Evolutionary conservation across 1,140 invertebrate species (phyloP), one percentile per base, ranked within the genome.

Genomic region (Plectrocnemia conspersa): DNA sequence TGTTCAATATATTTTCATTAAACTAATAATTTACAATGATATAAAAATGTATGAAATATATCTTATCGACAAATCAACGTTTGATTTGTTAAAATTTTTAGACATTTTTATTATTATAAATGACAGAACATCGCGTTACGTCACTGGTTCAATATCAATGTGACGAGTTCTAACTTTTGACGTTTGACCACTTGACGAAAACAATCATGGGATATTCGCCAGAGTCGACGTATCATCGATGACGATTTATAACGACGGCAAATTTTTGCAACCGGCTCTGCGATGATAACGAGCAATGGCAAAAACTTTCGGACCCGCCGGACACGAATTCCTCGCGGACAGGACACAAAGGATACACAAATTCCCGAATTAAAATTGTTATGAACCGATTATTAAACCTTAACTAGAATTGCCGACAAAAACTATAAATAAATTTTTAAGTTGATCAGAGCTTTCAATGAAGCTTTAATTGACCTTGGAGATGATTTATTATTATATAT

Each of bases 241-340:
- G 21, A 45, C 42, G 42, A 45, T 45, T 45, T 45, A 45, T 45
- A 22, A 24, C 19, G 18, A 18, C 42, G 21, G 13, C 2, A 16
- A 25, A 45, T 24, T 45, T 21, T 21, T 11, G 9, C 3, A 18
- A 21, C 40, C 42, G 23, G 22, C 3, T 23, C 18, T n/a, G 13
- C 2, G 19, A 23, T 13, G 21, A 19, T 21, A 22, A 24, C n/a
- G 19, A 7, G 40, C 42, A 13, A 18, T 38, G 35, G 15, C 35
- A 38, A 38, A 38, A 45, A 45, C 18, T 7, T 2, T 22, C 42
- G 42, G 11, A 18, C 22, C n/a, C 16, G 2, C 1, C 18, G 7
- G 42, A 45, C 42, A 45, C 42, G 42, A 45, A 45, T 45, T 22
- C 42, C 23, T 45, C 23, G n/a, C 22, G 21, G 38, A 23, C 22